A percentile compares a stretch with the other conserved stretches of the same genome.
Evolutionary conservation across 2,797 vertebrate species (phyloP).

Genomic region (Poecilia picta): DNA sequence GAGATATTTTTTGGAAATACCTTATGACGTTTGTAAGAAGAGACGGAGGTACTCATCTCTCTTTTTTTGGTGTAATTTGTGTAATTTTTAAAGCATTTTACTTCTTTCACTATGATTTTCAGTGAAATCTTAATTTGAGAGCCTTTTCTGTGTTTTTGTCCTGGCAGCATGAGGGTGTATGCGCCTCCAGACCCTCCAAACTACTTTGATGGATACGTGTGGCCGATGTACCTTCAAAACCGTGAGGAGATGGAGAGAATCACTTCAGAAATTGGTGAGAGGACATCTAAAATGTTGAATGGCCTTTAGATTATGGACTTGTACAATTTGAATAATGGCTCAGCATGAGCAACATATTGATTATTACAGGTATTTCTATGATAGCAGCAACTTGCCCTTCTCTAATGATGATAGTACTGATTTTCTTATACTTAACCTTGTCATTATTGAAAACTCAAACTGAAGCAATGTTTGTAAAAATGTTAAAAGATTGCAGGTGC

Average conservation of each 20-base stretch:
- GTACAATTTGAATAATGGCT: neutral
- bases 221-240: conserved; percentile 94
- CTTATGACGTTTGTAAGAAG: conserved; percentile 90
- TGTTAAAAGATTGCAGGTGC: neutral
- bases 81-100: neutral
- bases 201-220: conserved; percentile 92
- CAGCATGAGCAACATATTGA: neutral
- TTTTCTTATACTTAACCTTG: neutral
- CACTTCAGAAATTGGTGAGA: conserved; percentile 81
- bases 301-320: neutral
- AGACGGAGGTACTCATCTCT: conserved; percentile 79
- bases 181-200: conserved; percentile 88
- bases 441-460: neutral
- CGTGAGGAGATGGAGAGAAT: conserved; percentile 82
- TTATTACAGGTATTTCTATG: neutral
- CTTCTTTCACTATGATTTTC: neutral
- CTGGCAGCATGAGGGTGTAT: conserved; percentile 85
- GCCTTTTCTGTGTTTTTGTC: conserved; percentile 10
- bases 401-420: neutral
- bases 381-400: neutral
- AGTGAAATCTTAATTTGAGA: neutral
- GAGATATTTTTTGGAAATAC: conserved; percentile 91
- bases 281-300: neutral
- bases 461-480: neutral
- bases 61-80: neutral